Evolutionary conservation across 2,113 vertebrate species (phyloP), one percentile per base, ranked within the genome.

Genomic region (Platycercus adscitus): DNA sequence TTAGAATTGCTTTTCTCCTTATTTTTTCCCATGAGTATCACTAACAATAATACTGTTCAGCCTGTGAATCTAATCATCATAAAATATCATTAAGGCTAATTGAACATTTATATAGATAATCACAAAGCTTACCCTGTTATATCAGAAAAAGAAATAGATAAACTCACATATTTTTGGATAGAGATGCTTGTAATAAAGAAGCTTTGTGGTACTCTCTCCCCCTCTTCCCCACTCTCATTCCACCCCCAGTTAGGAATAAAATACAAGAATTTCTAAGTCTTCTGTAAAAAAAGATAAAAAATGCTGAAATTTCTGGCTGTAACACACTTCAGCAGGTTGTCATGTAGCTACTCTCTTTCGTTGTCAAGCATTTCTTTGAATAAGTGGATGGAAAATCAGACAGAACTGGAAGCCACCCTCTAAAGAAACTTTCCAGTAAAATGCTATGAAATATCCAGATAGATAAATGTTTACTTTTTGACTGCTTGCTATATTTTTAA

Each of bases 61-160:
- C 53, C 52, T 89, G n/a, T 95, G 89, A 91, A 92, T 91, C 73
- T 94, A 79, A 95, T 95, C 71, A 95, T 63, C 81, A 95, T 89
- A 94, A 95, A 95, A 94, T 31, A 94, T 89, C 93, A 91, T 95
- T 91, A 95, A 91, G 46, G 19, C 31, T 95, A 95, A 96, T 95
- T 91, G 91, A 89, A 95, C 70, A 91, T 94, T 93, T 95, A 85
- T 91, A 94, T 56, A 92, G 77, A 87, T 92, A 94, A 95, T 94
- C 86, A 94, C 87, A 89, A 84, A 92, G 37, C 53, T 92, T 86
- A 71, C 28, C 14, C 29, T 53, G 33, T 89, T 91, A 61, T 82
- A 89, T 79, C 71, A 85, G 61, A 85, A 88, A 84, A 6, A 41
- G 72, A 89, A 92, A 85, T n/a, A 95, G 81, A 71, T 68, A 69